phyloP scores from a whole-genome alignment of 2,113 vertebrate genomes.

The Canis aureus region DNA sequence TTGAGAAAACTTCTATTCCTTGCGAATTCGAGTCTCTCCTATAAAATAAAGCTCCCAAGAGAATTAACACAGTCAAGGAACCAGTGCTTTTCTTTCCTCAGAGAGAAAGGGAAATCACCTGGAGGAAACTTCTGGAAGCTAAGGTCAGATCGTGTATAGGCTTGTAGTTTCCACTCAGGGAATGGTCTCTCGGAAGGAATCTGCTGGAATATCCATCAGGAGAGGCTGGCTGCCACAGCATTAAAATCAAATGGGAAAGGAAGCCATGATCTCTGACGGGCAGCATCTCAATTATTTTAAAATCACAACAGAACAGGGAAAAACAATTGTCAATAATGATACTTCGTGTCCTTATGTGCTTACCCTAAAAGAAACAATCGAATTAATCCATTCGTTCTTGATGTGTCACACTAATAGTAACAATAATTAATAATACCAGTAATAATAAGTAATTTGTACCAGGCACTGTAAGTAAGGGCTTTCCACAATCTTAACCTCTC shows the following conservation, averaged over 20 bases:
- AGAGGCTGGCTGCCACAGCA: background rate
- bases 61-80: conserved; percentile 44
- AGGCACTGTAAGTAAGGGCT: background rate
- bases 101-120: conserved; percentile 60
- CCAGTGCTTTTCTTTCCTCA: conserved; percentile 7
- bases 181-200: background rate
- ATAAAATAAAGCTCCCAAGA: conserved; percentile 24
- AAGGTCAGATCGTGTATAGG: background rate
- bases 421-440: background rate
- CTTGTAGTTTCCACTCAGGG: background rate
- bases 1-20: conserved; percentile 16
- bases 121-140: conserved; percentile 45
- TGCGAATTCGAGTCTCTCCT: background rate
- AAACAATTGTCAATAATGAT: conserved; percentile 24
- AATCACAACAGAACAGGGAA: background rate
- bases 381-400: conserved; percentile 29
- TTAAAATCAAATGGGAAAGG: conserved; percentile 20
- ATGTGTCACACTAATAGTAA: background rate
- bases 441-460: background rate
- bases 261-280: background rate
- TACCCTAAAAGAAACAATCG: conserved; percentile 25
- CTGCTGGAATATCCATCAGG: background rate
- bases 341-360: background rate
- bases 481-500: background rate
- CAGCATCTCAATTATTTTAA: conserved; percentile 32